These are phyloP conservation scores for Labia minor DNA, from an alignment of 2,888 invertebrate species.

Conservation along the genomic window DNA sequence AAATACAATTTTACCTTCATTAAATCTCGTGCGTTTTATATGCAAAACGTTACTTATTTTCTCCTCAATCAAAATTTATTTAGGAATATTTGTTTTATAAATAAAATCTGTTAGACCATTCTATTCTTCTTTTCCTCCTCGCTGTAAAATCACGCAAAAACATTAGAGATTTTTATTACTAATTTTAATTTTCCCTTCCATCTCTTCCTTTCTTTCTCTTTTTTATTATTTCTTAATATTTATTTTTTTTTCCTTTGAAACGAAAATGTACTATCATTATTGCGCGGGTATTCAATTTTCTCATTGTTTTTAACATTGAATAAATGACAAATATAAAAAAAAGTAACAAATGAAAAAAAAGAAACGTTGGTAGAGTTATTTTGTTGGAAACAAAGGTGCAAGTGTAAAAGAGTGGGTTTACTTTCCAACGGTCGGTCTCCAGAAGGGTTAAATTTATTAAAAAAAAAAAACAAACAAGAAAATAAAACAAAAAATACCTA, in stretches of 20 bases:
- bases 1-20: too few species aligned
- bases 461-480: too few species aligned
- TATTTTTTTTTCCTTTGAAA: neutral
- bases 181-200: neutral
- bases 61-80: too few species aligned
- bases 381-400: neutral
- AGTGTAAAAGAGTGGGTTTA: neutral
- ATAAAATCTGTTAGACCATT: too few species aligned
- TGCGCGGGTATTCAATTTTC: neutral
- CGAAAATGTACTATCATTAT: neutral
- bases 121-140: too few species aligned
- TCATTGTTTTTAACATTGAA: neutral
- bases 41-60: too few species aligned
- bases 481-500: too few species aligned
- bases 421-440: neutral
- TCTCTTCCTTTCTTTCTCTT: neutral
- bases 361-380: neutral
- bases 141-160: too few species aligned
- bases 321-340: constrained; percentile 6
- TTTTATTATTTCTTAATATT: neutral
- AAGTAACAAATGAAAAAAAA: neutral
- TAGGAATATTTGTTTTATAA: too few species aligned
- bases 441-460: neutral
- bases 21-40: too few species aligned
- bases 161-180: neutral